Conservation (phyloP, 2,888 invertebrate genomes). For the Athetis lepigone region DNA sequence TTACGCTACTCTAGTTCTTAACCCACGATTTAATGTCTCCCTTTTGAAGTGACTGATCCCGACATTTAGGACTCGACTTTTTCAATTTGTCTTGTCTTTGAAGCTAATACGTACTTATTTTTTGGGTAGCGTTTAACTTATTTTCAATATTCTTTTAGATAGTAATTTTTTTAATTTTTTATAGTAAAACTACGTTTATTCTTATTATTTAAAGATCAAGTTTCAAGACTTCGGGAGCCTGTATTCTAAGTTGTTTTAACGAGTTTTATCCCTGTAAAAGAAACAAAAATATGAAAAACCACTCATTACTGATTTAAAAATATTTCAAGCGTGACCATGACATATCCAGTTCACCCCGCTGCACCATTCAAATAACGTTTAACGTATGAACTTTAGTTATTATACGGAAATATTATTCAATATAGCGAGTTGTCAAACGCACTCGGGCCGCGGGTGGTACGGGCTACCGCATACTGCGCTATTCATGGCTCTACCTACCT, state of each 20-base stretch:
- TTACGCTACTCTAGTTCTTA: too few relatives aligned
- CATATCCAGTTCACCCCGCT: slow-evolving; percentile 41
- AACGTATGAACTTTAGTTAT: slow-evolving; percentile 62
- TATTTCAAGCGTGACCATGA: slow-evolving; percentile 30
- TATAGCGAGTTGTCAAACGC: slow-evolving; percentile 82
- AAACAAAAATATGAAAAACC: not conserved
- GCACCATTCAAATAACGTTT: slow-evolving; percentile 56
- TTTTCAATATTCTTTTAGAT: too few relatives aligned
- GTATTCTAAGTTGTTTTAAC: too few relatives aligned
- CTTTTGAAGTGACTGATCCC: slow-evolving; percentile 36
- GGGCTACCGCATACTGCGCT: slow-evolving; percentile 64
- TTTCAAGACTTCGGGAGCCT: too few relatives aligned
- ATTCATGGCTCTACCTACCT: slow-evolving; percentile 68
- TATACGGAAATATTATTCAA: slow-evolving; percentile 74
- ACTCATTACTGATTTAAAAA: not conserved
- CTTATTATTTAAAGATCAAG: too few relatives aligned
- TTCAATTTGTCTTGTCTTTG: slow-evolving; percentile 14
- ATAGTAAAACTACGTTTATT: too few relatives aligned
- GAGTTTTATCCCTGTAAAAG: not conserved
- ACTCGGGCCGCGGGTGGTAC: slow-evolving; percentile 67
- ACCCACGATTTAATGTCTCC: slow-evolving; percentile 36
- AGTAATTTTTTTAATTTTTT: too few relatives aligned
- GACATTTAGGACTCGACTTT: slow-evolving; percentile 6
- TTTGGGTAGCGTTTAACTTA: not conserved
- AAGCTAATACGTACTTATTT: not conserved